Conservation (phyloP, 2,888 invertebrate species). For the Drosophila diplacantha region DNA sequence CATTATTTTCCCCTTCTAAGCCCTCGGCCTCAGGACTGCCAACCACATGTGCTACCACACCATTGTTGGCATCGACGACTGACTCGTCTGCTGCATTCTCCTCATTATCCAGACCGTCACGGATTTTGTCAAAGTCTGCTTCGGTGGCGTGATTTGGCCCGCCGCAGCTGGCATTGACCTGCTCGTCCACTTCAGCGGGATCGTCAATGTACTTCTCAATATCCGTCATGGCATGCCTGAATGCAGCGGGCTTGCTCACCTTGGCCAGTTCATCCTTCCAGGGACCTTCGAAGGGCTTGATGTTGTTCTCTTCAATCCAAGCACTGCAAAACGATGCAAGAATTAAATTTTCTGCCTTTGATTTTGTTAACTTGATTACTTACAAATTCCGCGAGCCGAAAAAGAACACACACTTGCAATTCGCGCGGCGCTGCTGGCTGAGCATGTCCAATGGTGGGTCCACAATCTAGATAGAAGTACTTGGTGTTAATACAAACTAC, state of each 20-base stretch:
- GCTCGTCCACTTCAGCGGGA: constrained; percentile 79
- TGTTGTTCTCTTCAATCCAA: constrained; percentile 91
- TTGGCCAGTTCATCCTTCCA: constrained; percentile 87
- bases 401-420: constrained; percentile 92
- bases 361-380: constrained; percentile 78
- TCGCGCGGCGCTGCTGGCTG: constrained; percentile 85
- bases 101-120: constrained; percentile 78
- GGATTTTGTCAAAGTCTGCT: constrained; percentile 85
- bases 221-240: constrained; percentile 88
- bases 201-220: constrained; percentile 88
- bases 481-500: background rate
- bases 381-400: constrained; percentile 97
- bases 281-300: constrained; percentile 87
- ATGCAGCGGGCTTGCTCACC: constrained; percentile 85
- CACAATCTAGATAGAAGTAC: constrained; percentile 80
- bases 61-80: constrained; percentile 52
- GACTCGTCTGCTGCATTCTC: constrained; percentile 41
- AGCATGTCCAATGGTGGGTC: constrained; percentile 87
- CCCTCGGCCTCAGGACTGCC: constrained; percentile 60
- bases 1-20: constrained; percentile 49
- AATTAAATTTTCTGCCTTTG: background rate
- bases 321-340: constrained; percentile 80
- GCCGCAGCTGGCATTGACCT: constrained; percentile 69
- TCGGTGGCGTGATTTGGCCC: constrained; percentile 80
- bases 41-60: constrained; percentile 61